These are phyloP conservation scores for Polyommatus iphigenia DNA, from an alignment of 2,888 invertebrate genomes.

Conservation along the genomic window DNA sequence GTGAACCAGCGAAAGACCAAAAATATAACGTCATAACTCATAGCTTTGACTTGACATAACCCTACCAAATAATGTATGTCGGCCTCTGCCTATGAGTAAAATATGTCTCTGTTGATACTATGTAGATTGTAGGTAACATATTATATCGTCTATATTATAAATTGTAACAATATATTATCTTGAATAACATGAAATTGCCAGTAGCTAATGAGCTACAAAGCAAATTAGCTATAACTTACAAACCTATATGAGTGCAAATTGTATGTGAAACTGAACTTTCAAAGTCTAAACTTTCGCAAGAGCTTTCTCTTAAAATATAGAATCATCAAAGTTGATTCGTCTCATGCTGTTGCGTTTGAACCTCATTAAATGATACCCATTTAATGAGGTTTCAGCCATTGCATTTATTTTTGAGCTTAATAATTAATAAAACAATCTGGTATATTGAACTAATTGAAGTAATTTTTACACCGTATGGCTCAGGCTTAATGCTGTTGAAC, in stretches of 20 bases:
- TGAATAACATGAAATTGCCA: not conserved
- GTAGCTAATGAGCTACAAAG: not conserved
- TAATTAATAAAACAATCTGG: not conserved
- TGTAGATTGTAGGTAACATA: too few relatives aligned
- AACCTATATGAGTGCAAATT: slow-evolving; percentile 8
- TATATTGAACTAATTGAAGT: too few relatives aligned
- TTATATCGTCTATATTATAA: too few relatives aligned
- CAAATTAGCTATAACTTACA: not conserved
- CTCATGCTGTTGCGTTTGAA: slow-evolving; percentile 38
- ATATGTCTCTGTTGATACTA: too few relatives aligned
- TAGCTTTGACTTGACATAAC: too few relatives aligned
- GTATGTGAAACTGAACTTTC: slow-evolving; percentile 32
- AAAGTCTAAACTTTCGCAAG: slow-evolving; percentile 39
- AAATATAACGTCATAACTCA: not conserved
- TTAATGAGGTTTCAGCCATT: not conserved
- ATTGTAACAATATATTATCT: too few relatives aligned
- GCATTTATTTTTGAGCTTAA: not conserved
- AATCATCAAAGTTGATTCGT: slow-evolving; percentile 40
- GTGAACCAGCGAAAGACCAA: too few relatives aligned
- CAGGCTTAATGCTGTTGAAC: too few relatives aligned
- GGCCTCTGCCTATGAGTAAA: too few relatives aligned
- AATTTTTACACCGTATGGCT: too few relatives aligned
- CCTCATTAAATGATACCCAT: slow-evolving; percentile 8
- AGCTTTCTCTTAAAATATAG: slow-evolving; percentile 42
- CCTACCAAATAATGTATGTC: too few relatives aligned